Evolutionary conservation across 2,888 invertebrate genomes (phyloP).

Genomic region (Adelognathus sp.): DNA sequence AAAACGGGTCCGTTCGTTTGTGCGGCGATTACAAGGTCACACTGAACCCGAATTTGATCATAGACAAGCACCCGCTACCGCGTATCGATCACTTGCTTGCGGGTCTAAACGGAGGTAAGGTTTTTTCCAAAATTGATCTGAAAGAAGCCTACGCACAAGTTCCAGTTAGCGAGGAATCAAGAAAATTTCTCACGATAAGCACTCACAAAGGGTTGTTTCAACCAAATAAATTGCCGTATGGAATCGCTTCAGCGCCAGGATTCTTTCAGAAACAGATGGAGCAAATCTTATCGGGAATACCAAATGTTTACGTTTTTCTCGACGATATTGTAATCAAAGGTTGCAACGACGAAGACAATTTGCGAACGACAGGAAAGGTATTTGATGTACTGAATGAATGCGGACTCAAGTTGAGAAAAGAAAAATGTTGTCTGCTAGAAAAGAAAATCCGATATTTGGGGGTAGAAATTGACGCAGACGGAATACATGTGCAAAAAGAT

Average conservation of each 20-base stretch:
- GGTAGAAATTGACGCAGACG: constrained; percentile 4
- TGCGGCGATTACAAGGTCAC: constrained; percentile 68
- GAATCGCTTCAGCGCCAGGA: constrained; percentile 40
- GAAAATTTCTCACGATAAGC: constrained; percentile 28
- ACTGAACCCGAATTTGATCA: constrained; percentile 54
- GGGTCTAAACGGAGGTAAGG: constrained; percentile 58
- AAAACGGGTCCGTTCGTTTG: constrained; percentile 64
- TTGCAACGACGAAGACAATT: not conserved
- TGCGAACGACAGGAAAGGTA: constrained; percentile 5
- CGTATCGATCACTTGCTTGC: constrained; percentile 55
- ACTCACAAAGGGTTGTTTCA: constrained; percentile 48
- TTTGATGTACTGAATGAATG: constrained; percentile 18
- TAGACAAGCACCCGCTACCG: constrained; percentile 58
- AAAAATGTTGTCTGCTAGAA: constrained; percentile 3
- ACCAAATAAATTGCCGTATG: constrained; percentile 35
- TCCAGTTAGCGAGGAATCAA: constrained; percentile 17
- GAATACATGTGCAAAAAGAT: not conserved
- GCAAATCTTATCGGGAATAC: constrained; percentile 33
- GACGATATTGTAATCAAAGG: constrained; percentile 38
- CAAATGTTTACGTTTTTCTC: constrained; percentile 15
- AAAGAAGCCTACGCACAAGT: constrained; percentile 35
- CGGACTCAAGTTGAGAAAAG: not conserved
- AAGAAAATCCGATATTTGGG: not conserved
- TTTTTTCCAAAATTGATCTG: constrained; percentile 57
- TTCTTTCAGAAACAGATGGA: constrained; percentile 54